Base-by-base conservation (phyloP, 2,888 invertebrate species). In the Ormyrus rosae region DNA sequence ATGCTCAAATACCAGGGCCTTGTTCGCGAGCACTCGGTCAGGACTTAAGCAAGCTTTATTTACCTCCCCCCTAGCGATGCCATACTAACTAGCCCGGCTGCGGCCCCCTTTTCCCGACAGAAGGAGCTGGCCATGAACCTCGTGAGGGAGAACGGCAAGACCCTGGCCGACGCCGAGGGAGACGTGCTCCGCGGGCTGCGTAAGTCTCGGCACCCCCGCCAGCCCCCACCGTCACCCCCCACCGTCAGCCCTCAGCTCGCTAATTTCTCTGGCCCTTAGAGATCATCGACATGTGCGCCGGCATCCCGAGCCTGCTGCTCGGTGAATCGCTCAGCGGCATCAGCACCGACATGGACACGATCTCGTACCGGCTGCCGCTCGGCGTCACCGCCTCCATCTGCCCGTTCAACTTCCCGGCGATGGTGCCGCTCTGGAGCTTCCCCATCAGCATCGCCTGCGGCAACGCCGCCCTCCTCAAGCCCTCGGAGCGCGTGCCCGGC, bases 381-480 rank as follows among this genome's bases (percentile, higher is more conserved):
- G 99, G 99, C 61, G 96, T 98, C 2, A 96, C 96, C 34, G 97
- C 96, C 87, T 98, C 99, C 69, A 98, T 99, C 86, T 96, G 98
- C n/a, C 99, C 99, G 0, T 99, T 99, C 91, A 99, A 99, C 91
- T 99, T 99, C 91, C 99, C 99, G 0, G 99, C 99, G 51, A 99
- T 99, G 99, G 98, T 99, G 85, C 99, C 99, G 0, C 93, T 99
- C 5, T 99, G 99, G 99, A 96, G 96, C 94, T 96, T 96, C 93
- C 96, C 96, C 0, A 92, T 96, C 68, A 94, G 96, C 13, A 92
- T 96, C 58, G 95, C 97, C 6, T 97, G 98, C 74, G 99, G 99
- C 67, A 99, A 99, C 91, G 97, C 99, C 0, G 96, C 96, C 91
- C 92, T 99, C 75, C 92, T 99, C 87, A 99, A 96, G 92, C 99